These are phyloP conservation scores for Baccha elongata DNA, from an alignment of 2,888 invertebrate genomes.

Conservation along the genomic window DNA sequence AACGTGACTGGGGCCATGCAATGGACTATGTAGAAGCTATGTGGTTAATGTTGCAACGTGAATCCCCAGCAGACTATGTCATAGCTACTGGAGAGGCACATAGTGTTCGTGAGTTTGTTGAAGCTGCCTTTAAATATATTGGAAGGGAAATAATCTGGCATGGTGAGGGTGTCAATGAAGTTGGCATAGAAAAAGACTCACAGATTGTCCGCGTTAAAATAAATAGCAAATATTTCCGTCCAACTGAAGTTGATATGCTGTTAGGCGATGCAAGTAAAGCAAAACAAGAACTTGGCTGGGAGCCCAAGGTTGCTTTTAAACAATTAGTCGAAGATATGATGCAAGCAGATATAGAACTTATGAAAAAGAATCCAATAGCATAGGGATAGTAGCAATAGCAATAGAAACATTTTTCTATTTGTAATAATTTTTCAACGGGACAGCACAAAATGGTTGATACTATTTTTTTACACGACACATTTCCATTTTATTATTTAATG, in stretches of 20 bases:
- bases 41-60: slow-evolving; percentile 99
- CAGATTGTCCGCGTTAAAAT: slow-evolving; percentile 92
- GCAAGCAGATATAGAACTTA: slow-evolving; percentile 93
- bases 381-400: slow-evolving; percentile 81
- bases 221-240: slow-evolving; percentile 97
- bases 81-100: slow-evolving; percentile 98
- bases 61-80: slow-evolving; percentile 96
- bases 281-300: slow-evolving; percentile 92
- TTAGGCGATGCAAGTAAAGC: slow-evolving; percentile 98
- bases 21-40: slow-evolving; percentile 99
- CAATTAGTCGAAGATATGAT: slow-evolving; percentile 97
- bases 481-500: slow-evolving; percentile 52
- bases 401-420: background rate
- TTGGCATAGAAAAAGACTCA: slow-evolving; percentile 86
- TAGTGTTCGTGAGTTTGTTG: slow-evolving; percentile 98
- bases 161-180: slow-evolving; percentile 92
- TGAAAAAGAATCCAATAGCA: slow-evolving; percentile 95
- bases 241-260: slow-evolving; percentile 97
- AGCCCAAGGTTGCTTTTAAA: slow-evolving; percentile 90
- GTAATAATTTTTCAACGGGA: slow-evolving; percentile 18
- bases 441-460: slow-evolving; percentile 66
- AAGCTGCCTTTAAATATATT: slow-evolving; percentile 92
- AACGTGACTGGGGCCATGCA: slow-evolving; percentile 99
- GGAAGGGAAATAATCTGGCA: slow-evolving; percentile 93
- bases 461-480: slow-evolving; percentile 36